Evolutionary conservation across 2,888 invertebrate species (phyloP).

Genomic region (Miltochrista miniata): DNA sequence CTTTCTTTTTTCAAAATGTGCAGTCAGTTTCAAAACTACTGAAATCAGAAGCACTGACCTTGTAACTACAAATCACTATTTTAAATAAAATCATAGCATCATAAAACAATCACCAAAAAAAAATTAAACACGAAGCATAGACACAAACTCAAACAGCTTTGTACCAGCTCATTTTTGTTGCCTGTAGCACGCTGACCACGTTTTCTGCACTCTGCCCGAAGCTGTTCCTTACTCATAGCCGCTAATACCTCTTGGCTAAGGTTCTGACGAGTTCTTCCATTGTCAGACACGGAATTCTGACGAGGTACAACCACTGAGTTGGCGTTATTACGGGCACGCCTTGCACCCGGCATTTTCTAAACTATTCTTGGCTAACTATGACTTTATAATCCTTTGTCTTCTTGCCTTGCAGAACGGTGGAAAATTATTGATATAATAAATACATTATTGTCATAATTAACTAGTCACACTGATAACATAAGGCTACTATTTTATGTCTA

Average conservation of each 20-base stretch:
- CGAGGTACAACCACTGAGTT: constrained; percentile 68
- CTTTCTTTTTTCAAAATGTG: constrained; percentile 24
- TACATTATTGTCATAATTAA: constrained; percentile 36
- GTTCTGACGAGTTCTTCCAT: constrained; percentile 71
- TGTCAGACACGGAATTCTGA: constrained; percentile 72
- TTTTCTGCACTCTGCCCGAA: constrained; percentile 87
- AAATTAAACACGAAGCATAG: constrained; percentile 61
- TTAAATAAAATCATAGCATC: constrained; percentile 51
- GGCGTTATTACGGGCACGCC: constrained; percentile 74
- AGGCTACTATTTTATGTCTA: not conserved
- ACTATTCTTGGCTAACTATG: constrained; percentile 37
- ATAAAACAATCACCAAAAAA: constrained; percentile 64
- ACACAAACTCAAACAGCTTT: constrained; percentile 67
- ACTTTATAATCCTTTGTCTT: constrained; percentile 31
- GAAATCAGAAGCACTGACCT: not conserved
- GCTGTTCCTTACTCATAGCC: constrained; percentile 87
- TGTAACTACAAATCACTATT: constrained; percentile 6
- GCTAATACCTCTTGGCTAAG: constrained; percentile 79
- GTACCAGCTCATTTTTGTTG: constrained; percentile 89
- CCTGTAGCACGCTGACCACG: constrained; percentile 87
- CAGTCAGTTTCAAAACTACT: constrained; percentile 12
- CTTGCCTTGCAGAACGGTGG: constrained; percentile 41
- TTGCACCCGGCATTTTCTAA: constrained; percentile 66
- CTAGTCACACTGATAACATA: constrained; percentile 12
- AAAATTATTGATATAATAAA: constrained; percentile 52